Evolutionary conservation across 2,113 vertebrate species (phyloP).

Genomic region (Apteryx mantelli): DNA sequence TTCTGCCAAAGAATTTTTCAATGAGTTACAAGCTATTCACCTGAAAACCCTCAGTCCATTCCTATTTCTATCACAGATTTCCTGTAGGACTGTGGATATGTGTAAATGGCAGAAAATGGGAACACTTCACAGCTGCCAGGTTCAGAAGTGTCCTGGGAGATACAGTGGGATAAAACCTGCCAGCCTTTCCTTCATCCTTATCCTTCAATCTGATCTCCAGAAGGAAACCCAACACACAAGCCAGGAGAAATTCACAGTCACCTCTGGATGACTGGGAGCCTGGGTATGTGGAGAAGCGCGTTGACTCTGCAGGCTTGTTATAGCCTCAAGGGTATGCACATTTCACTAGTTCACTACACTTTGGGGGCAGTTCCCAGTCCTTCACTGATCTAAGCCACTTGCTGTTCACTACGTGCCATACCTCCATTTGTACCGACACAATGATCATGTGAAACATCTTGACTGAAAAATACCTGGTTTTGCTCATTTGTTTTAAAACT

Average conservation of each 20-base stretch:
- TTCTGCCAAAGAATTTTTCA: constrained; percentile 3
- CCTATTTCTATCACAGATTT: not conserved
- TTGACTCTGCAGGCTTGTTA: not conserved
- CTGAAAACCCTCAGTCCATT: constrained; percentile 2
- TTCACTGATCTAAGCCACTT: not conserved
- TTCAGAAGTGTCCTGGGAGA: not conserved
- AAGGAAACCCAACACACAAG: not conserved
- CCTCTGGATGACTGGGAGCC: not conserved
- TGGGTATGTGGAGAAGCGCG: not conserved
- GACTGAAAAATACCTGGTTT: not conserved
- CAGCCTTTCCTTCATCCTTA: not conserved
- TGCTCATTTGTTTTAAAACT: not conserved
- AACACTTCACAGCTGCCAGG: not conserved
- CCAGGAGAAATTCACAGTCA: not conserved
- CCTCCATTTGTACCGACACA: not conserved
- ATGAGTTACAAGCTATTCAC: not conserved
- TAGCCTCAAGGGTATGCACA: not conserved
- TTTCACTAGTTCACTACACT: not conserved
- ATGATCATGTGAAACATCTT: rapidly evolving
- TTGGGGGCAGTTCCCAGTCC: not conserved
- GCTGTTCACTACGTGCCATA: rapidly evolving
- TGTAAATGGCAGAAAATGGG: not conserved
- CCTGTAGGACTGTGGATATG: not conserved
- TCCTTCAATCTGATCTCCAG: not conserved
- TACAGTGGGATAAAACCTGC: not conserved